Percentiles rank a stretch among this genome's conserved stretches.
These are phyloP conservation scores for Drosophila teissieri DNA, from an alignment of 1,140 invertebrate genomes.

Conservation along the genomic window DNA sequence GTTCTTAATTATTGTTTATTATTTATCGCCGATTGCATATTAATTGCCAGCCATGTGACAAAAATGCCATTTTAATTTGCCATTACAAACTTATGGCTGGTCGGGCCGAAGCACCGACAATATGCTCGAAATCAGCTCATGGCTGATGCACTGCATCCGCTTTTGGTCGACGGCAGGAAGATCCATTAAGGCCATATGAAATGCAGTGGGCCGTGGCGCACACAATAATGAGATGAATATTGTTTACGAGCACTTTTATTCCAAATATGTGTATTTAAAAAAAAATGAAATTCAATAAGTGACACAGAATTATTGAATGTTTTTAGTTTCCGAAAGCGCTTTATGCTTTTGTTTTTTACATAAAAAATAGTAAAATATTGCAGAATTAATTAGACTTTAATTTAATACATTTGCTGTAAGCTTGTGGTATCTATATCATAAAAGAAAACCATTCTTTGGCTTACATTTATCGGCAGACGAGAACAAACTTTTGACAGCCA, in stretches of 20 bases:
- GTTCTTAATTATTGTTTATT: constrained; percentile 67
- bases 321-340: too few relatives aligned
- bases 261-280: too few relatives aligned
- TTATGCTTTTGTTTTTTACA: not conserved
- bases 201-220: constrained; percentile 17
- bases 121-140: constrained; percentile 39
- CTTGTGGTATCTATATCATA: too few relatives aligned
- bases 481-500: constrained; percentile 32
- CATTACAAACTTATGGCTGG: constrained; percentile 46
- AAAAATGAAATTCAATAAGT: too few relatives aligned
- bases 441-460: too few relatives aligned
- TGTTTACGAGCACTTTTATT: not conserved
- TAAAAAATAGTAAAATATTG: too few relatives aligned
- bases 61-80: constrained; percentile 69
- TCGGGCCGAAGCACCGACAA: constrained; percentile 18
- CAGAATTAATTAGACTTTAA: too few relatives aligned
- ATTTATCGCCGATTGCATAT: constrained; percentile 73
- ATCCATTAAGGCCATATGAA: constrained; percentile 54
- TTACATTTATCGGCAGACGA: not conserved
- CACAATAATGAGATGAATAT: constrained; percentile 5
- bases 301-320: too few relatives aligned
- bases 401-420: too few relatives aligned
- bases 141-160: constrained; percentile 53
- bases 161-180: constrained; percentile 47
- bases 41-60: constrained; percentile 53